phyloP scores from a whole-genome alignment of 2,113 vertebrate genomes.

The Blennius ocellaris region DNA sequence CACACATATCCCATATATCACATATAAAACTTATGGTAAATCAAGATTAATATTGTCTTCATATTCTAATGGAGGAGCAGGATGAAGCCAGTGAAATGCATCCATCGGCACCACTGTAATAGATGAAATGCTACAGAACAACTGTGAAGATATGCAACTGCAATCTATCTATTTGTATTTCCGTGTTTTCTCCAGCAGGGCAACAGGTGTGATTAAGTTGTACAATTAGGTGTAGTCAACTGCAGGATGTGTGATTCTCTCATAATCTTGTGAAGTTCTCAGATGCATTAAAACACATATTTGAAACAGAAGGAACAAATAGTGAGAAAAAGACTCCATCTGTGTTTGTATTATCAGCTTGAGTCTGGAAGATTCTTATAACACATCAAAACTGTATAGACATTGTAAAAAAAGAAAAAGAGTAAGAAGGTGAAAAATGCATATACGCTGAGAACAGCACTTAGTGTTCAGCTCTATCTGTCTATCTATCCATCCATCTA shows the following conservation, averaged over 20 bases:
- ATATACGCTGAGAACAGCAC: not conserved
- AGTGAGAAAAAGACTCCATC: not conserved
- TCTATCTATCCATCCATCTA: too few relatives aligned
- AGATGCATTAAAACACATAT: not conserved
- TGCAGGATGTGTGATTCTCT: not conserved
- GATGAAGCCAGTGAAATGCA: not conserved
- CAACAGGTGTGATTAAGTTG: conserved; percentile 9
- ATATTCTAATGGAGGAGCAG: not conserved
- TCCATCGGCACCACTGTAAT: not conserved
- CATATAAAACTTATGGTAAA: conserved; percentile 13
- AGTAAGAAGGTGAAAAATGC: not conserved
- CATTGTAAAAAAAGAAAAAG: not conserved
- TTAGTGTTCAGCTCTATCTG: conserved; percentile 3
- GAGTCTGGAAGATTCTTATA: not conserved
- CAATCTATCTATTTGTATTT: not conserved
- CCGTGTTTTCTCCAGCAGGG: not conserved
- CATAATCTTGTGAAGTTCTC: conserved; percentile 9
- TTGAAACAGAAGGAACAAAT: conserved; percentile 1
- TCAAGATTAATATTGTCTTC: not conserved
- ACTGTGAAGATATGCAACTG: conserved; percentile 1
- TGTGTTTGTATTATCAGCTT: not conserved
- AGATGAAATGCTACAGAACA: conserved; percentile 2
- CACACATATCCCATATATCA: not conserved
- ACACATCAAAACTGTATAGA: not conserved
- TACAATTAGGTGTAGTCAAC: not conserved